Conservation (phyloP, 2,888 invertebrate genomes). For the Erebia aethiops region DNA sequence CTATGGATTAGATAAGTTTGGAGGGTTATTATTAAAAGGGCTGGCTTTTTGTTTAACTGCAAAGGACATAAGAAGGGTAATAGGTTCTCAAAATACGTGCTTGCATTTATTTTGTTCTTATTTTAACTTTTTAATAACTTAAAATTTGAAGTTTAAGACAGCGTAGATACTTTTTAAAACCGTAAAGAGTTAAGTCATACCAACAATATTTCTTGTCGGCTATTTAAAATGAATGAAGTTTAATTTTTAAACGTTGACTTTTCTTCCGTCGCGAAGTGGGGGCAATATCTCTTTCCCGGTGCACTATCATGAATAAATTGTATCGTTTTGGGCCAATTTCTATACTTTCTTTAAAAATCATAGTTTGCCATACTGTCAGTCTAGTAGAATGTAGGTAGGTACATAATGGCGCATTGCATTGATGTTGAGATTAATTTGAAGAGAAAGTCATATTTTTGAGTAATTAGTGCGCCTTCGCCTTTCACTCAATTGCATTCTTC, state of each 20-base stretch:
- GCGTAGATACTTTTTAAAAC: no score
- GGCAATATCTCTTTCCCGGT: no score
- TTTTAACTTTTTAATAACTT: no score
- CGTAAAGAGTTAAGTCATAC: no score
- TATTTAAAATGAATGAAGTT: no score
- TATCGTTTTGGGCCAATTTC: no score
- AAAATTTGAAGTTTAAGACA: no score
- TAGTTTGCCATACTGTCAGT: conserved; percentile 1
- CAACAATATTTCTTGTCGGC: no score
- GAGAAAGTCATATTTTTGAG: conserved; percentile 37
- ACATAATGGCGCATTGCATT: conserved; percentile 19
- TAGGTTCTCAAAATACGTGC: neutral
- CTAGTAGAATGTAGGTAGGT: conserved; percentile 14
- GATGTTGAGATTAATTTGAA: conserved; percentile 30
- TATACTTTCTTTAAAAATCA: neutral
- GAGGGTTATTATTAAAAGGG: conserved; percentile 8
- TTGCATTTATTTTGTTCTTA: neutral
- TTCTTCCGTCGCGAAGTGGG: no score
- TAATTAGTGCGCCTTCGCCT: conserved; percentile 32
- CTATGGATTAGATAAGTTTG: conserved; percentile 14
- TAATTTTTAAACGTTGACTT: no score
- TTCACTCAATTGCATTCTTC: conserved; percentile 33
- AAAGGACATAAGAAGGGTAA: neutral
- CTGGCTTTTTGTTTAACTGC: conserved; percentile 8
- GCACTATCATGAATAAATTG: no score